Conservation (phyloP, 2,888 invertebrate species). For the Slavum lentiscoides region DNA sequence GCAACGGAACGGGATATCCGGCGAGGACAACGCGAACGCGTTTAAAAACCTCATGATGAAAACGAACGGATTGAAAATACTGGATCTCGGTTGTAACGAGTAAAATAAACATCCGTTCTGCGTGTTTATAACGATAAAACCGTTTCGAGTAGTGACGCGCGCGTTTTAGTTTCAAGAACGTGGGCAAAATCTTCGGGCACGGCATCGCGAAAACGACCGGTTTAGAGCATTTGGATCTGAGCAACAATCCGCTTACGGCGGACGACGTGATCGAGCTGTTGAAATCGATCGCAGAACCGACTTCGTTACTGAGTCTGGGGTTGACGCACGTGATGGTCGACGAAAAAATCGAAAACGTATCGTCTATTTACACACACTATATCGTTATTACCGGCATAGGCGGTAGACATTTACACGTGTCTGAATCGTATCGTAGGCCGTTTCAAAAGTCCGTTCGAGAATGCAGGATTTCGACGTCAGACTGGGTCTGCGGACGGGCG, state of each 20-base stretch:
- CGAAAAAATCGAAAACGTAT: constrained; percentile 24
- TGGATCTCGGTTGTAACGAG: constrained; percentile 36
- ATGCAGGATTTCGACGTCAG: background rate
- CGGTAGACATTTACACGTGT: no score
- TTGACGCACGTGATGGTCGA: constrained; percentile 27
- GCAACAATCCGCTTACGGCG: constrained; percentile 19
- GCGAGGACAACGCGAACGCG: constrained; percentile 1
- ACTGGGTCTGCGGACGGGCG: background rate
- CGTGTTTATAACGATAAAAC: no score
- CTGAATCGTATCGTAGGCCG: background rate
- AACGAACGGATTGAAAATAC: background rate
- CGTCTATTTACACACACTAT: background rate
- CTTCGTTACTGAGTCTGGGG: constrained; percentile 9
- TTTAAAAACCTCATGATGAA: constrained; percentile 17
- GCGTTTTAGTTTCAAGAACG: constrained; percentile 13
- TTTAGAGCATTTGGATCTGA: constrained; percentile 12
- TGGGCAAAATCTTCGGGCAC: constrained; percentile 8
- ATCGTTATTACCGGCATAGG: no score
- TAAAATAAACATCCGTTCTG: background rate
- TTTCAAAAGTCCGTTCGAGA: background rate
- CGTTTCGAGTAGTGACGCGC: no score
- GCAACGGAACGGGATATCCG: constrained; percentile 24
- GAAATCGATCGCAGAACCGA: background rate
- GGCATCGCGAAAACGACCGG: background rate
- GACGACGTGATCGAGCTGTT: constrained; percentile 16